phyloP scores from a whole-genome alignment of 2,888 invertebrate species.

The Xestia sexstrigata region DNA sequence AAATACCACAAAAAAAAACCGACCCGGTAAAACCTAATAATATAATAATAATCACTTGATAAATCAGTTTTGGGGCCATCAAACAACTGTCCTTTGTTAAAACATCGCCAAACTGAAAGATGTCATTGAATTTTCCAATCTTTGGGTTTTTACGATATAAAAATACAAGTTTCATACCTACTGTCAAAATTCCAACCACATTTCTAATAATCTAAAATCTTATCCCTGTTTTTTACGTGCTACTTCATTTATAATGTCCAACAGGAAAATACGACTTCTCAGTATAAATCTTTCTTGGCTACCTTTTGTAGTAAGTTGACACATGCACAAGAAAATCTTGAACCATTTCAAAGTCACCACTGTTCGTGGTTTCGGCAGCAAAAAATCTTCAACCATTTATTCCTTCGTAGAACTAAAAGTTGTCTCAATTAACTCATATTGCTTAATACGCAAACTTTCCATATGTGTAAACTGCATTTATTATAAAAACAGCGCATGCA shows the following conservation, averaged over 20 bases:
- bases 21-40: neutral
- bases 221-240: slow-evolving; percentile 38
- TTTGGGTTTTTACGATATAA: slow-evolving; percentile 3
- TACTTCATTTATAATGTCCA: slow-evolving; percentile 22
- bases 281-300: slow-evolving; percentile 42
- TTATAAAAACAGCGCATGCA: slow-evolving; percentile 58
- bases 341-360: slow-evolving; percentile 25
- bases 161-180: neutral
- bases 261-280: slow-evolving; percentile 56
- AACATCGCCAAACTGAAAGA: neutral
- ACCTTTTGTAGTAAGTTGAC: slow-evolving; percentile 29
- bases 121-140: neutral
- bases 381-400: neutral
- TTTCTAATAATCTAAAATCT: slow-evolving; percentile 33
- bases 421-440: neutral
- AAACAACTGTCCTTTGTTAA: neutral
- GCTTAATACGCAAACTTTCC: slow-evolving; percentile 16
- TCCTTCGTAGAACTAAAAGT: neutral
- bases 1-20: neutral
- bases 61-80: neutral
- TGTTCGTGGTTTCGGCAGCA: neutral
- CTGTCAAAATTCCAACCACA: neutral
- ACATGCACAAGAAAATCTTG: slow-evolving; percentile 37
- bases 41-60: neutral
- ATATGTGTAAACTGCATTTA: slow-evolving; percentile 26